A percentile compares a stretch with the other conserved stretches of the same genome.
These are phyloP conservation scores for Syngnathus rostellatus DNA, from an alignment of 2,797 vertebrate genomes.

Conservation along the genomic window DNA sequence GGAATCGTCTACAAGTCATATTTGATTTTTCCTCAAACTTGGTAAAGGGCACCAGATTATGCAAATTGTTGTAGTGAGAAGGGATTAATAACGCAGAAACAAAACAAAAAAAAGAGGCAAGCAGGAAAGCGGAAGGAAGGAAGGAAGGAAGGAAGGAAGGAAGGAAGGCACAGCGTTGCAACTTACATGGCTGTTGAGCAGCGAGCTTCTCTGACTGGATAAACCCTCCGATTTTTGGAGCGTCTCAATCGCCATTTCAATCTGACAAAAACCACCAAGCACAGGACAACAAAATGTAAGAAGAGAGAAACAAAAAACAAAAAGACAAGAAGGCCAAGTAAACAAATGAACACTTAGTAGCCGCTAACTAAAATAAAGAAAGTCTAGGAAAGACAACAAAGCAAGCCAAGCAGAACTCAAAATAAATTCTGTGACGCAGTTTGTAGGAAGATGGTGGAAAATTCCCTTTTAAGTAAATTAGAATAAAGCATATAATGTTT, in stretches of 20 bases:
- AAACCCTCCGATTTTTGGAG: constrained; percentile 99
- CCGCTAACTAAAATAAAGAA: constrained; percentile 46
- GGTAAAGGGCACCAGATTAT: background rate
- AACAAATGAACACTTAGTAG: constrained; percentile 30
- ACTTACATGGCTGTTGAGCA: constrained; percentile 99
- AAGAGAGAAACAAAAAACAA: constrained; percentile 52
- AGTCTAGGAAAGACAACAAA: constrained; percentile 44
- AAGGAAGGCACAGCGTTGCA: constrained; percentile 40
- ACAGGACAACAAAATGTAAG: constrained; percentile 78
- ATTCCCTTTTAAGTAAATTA: too few species aligned
- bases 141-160: constrained; percentile 5
- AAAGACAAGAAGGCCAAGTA: constrained; percentile 62
- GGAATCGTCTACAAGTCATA: too few species aligned
- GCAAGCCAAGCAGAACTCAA: constrained; percentile 60
- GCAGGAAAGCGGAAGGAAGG: background rate
- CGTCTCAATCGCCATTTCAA: constrained; percentile 99
- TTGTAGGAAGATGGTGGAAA: background rate
- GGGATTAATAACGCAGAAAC: background rate
- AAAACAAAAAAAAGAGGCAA: constrained; percentile 16
- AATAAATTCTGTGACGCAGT: background rate
- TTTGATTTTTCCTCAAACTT: too few species aligned
- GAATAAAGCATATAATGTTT: too few species aligned
- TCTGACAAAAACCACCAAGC: constrained; percentile 83
- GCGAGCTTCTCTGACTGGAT: constrained; percentile 96
- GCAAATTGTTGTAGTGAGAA: too few species aligned